Evolutionary conservation across 2,888 invertebrate genomes (phyloP), one percentile per base, ranked within the genome.

Genomic region (Pocota personata): DNA sequence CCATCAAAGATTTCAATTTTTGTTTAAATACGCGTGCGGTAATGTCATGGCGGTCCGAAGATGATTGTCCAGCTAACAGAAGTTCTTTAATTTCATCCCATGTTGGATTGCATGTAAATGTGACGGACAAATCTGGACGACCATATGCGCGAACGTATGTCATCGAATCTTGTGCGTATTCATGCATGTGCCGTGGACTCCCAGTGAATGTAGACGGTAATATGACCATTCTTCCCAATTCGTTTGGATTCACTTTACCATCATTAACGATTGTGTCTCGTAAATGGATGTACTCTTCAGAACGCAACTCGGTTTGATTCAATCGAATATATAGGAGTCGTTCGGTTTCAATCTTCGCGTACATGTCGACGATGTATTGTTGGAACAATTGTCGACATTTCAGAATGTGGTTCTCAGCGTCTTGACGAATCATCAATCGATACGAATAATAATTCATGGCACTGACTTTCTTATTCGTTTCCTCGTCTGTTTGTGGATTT

Each of bases 341-440:
- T 75, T 90, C 89, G 10, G 64, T 64, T 46, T 92, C 91, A 35
- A 90, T 89, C 77, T 90, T 90, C 0, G 88, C 90, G 87, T 89
- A 91, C 88, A 89, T 88, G 78, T 91, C 91, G 8, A 91, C 90
- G 27, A 89, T 67, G 69, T 82, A 91, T 83, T 92, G 91, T 40
- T 90, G 88, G 37, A 88, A 89, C 10, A 92, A 88, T 48, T 67
- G 73, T 8, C 89, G 80, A 66, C 87, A 89, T 76, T 73, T n/a
- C n/a, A n/a, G n/a, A n/a, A n/a, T n/a, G n/a, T n/a, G n/a, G n/a
- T n/a, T n/a, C n/a, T n/a, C n/a, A n/a, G n/a, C n/a, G n/a, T n/a
- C n/a, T n/a, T n/a, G n/a, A n/a, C n/a, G n/a, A n/a, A n/a, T n/a
- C n/a, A n/a, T n/a, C n/a, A n/a, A n/a, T n/a, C n/a, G n/a, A n/a